Conservation (phyloP, 2,888 invertebrate genomes). For the Chymomyza amoena region DNA sequence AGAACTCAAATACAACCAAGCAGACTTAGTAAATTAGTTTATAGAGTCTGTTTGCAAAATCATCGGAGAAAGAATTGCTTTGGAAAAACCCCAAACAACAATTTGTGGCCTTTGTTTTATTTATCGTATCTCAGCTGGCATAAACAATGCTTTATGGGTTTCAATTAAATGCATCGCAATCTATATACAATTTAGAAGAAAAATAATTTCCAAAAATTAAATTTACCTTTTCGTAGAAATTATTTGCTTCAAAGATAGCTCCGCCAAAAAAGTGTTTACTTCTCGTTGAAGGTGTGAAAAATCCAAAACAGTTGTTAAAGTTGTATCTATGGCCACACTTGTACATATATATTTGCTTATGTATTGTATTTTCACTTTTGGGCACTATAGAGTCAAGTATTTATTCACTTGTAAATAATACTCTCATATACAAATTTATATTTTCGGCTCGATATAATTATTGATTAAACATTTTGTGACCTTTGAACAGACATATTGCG, state of each 20-base stretch:
- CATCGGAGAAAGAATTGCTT: neutral
- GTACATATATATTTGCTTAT: constrained; percentile 7
- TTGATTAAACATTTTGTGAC: constrained; percentile 29
- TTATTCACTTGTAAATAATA: constrained; percentile 15
- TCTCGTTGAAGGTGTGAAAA: neutral
- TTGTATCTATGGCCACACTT: neutral
- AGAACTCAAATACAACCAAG: too few relatives aligned
- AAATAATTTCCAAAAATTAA: constrained; percentile 8
- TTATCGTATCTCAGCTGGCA: neutral
- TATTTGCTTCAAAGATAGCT: constrained; percentile 32
- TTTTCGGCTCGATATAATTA: constrained; percentile 15
- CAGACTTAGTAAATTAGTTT: too few relatives aligned
- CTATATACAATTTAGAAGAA: neutral
- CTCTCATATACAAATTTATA: constrained; percentile 13
- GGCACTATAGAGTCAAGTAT: neutral
- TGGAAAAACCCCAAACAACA: neutral
- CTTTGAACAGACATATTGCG: neutral
- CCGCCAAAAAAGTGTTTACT: constrained; percentile 43
- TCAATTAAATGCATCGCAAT: neutral
- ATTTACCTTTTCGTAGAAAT: constrained; percentile 53
- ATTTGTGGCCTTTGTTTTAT: neutral
- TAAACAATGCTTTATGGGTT: neutral
- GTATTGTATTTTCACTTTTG: constrained; percentile 26
- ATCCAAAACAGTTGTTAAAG: neutral
- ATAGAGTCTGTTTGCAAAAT: too few relatives aligned